Base-by-base conservation (phyloP, 2,797 vertebrate species). In the Amblyopsis hoosieri region DNA sequence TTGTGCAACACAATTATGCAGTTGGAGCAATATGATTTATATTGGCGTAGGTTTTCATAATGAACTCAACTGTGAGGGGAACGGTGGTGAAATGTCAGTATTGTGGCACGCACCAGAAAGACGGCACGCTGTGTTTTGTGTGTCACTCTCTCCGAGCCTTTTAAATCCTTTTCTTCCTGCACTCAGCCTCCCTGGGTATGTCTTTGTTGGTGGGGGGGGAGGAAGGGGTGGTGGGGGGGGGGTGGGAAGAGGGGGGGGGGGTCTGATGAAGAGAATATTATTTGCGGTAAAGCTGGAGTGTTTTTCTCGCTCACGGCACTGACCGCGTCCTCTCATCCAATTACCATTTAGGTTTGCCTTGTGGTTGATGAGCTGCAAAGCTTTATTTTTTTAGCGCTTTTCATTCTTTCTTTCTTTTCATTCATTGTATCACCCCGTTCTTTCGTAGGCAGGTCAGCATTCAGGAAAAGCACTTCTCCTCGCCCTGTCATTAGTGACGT, bases 401-500 rank as follows among this genome's bases (percentile, higher is more conserved):
- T 78, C 23, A 54, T 79, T 11, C 58, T 53, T 29, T 12, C 86
- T 76, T 48, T 68, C 69, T 47, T 63, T 33, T 50, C 51, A 69
- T 81, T 82, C 75, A 62, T 67, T 72, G 62, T 46, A 42, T 7
- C 15, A n/a, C 42, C 29, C 19, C 12, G 42, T 29, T 69, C 78
- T 59, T 70, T 74, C 60, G 29, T 13, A 76, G 85, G 86, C 66
- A 90, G 88, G 90, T 93, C 88, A 91, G 81, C 84, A 91, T 93
- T 90, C 88, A 71, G 68, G 69, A 66, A 89, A 93, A 83, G 81
- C 90, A 83, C 76, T 86, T 84, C 89, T 87, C 89, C 87, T 67
- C 83, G 74, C 88, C 89, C 84, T 89, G 79, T 90, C 92, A 93
- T 94, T 94, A 94, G 88, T 89, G 81, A 89, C 69, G 53, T 88